Conservation (phyloP, 2,888 invertebrate genomes). For the Dilophus febrilis region DNA sequence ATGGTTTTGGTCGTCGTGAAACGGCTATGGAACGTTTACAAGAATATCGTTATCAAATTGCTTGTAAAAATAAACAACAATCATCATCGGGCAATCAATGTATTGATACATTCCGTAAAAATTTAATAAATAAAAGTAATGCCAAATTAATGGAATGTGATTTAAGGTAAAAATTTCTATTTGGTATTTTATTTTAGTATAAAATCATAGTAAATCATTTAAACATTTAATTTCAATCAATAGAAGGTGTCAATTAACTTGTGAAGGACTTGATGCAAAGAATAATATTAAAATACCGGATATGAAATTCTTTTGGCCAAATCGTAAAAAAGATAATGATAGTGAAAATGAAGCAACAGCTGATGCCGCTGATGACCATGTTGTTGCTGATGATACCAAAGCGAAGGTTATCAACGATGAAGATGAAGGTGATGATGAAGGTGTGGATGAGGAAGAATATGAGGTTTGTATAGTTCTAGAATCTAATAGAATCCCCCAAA, state of each 20-base stretch:
- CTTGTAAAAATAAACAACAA: constrained; percentile 20
- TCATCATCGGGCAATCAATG: constrained; percentile 5
- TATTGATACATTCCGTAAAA: constrained; percentile 33
- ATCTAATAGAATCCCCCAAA: constrained; percentile 1
- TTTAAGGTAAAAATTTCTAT: constrained; percentile 25
- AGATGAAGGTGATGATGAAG: constrained; percentile 12
- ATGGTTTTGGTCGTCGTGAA: constrained; percentile 42
- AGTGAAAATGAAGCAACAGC: constrained; percentile 14
- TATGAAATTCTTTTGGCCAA: constrained; percentile 47
- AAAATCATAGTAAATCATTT: neutral
- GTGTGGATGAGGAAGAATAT: constrained; percentile 13
- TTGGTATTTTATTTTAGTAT: neutral
- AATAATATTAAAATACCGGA: constrained; percentile 30
- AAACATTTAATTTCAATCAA: constrained; percentile 11
- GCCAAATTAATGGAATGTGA: constrained; percentile 31
- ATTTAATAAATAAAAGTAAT: constrained; percentile 32
- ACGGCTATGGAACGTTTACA: constrained; percentile 15
- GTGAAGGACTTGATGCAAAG: constrained; percentile 43
- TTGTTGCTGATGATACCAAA: constrained; percentile 18
- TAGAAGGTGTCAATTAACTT: constrained; percentile 32
- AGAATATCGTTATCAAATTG: constrained; percentile 22
- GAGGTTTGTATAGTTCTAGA: constrained; percentile 8
- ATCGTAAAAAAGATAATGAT: constrained; percentile 9
- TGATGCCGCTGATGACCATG: constrained; percentile 21
- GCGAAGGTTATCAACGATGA: constrained; percentile 14